Evolutionary conservation across 2,113 vertebrate genomes (phyloP).

Genomic region (Pogona vitticeps): DNA sequence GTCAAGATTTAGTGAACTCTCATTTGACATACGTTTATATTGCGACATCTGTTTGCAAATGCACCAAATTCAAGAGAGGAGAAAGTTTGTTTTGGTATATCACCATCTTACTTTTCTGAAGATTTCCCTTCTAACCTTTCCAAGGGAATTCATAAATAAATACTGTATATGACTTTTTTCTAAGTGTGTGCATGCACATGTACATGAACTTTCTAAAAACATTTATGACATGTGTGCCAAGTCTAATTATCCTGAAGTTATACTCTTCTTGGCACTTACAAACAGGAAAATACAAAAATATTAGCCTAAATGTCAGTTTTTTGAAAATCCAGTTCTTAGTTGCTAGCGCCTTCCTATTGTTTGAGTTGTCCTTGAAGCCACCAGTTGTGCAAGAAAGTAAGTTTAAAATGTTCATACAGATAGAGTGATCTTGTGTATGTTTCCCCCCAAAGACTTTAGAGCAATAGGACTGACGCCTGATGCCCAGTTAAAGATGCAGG

Average conservation of each 20-base stretch:
- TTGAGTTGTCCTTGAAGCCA: not conserved
- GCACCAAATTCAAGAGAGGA: slow-evolving; percentile 4
- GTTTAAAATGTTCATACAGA: not conserved
- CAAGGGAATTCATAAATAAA: not conserved
- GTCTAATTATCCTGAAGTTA: not conserved
- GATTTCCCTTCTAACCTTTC: slow-evolving; percentile 31
- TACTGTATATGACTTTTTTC: not conserved
- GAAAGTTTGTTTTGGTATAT: slow-evolving; percentile 23
- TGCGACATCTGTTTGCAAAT: slow-evolving; percentile 35
- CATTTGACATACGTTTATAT: slow-evolving; percentile 34
- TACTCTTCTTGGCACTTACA: not conserved
- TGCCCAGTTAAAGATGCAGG: not conserved
- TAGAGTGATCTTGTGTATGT: not conserved
- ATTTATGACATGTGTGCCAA: not conserved
- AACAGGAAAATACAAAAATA: not conserved
- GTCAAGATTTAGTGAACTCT: slow-evolving; percentile 48
- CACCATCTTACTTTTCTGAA: slow-evolving; percentile 15
- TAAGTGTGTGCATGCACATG: too few relatives aligned
- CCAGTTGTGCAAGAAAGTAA: not conserved
- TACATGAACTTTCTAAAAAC: not conserved
- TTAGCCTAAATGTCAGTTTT: not conserved
- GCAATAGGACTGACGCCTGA: not conserved
- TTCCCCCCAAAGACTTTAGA: not conserved
- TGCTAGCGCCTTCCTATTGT: not conserved
- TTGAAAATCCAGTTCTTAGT: not conserved